Evolutionary conservation across 2,888 invertebrate genomes (phyloP).

Genomic region (Cataglyphis rosenhaueri): DNA sequence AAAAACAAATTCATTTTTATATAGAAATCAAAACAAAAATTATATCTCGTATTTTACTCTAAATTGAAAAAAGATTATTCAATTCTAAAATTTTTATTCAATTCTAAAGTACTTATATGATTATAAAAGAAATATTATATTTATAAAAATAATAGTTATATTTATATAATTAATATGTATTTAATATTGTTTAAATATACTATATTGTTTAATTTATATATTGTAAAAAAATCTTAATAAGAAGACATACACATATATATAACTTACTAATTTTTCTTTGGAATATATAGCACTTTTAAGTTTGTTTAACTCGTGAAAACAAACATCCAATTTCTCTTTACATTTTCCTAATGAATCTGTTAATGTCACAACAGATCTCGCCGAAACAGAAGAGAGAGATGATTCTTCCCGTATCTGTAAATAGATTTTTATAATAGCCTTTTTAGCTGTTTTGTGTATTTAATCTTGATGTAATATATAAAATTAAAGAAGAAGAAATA

Average conservation of each 20-base stretch:
- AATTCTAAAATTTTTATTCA: neutral
- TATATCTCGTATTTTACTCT: neutral
- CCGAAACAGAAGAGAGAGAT: constrained; percentile 55
- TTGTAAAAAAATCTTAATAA: constrained; percentile 12
- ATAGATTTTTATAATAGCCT: constrained; percentile 28
- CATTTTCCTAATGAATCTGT: constrained; percentile 74
- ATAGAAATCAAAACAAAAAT: neutral
- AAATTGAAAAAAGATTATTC: neutral
- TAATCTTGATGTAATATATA: neutral
- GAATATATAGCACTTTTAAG: constrained; percentile 78
- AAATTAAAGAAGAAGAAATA: constrained; percentile 23
- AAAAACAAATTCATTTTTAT: neutral
- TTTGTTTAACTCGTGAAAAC: constrained; percentile 77
- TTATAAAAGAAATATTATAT: neutral
- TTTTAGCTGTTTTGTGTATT: neutral
- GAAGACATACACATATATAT: neutral
- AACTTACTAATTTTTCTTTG: constrained; percentile 82
- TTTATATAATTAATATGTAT: neutral
- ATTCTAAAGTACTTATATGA: neutral
- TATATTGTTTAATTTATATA: neutral
- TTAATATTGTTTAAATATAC: neutral
- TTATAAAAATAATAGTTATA: neutral
- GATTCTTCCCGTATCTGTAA: constrained; percentile 73
- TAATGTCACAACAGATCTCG: constrained; percentile 60
- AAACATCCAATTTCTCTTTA: constrained; percentile 74